Conservation (phyloP, 2,797 vertebrate genomes). For the Cyclopterus lumpus region DNA sequence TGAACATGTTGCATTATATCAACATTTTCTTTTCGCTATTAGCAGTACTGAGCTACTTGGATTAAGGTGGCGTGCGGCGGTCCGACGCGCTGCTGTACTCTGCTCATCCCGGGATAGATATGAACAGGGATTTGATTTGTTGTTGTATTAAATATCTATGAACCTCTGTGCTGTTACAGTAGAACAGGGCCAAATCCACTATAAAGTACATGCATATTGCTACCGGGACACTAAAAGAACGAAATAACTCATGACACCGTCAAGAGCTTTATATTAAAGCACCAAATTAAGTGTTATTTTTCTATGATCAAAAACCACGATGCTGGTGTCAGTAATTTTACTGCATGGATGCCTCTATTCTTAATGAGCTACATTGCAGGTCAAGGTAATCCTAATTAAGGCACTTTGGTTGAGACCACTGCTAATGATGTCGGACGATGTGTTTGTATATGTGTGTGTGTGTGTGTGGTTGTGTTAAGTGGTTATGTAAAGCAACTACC, state of each 20-base stretch:
- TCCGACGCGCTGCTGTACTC: background rate
- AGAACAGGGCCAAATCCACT: background rate
- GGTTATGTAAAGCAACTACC: conserved; percentile 59
- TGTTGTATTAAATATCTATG: background rate
- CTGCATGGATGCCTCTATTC: conserved; percentile 23
- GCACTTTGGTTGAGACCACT: conserved; percentile 65
- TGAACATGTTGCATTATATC: background rate
- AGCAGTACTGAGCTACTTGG: background rate
- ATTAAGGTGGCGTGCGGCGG: background rate
- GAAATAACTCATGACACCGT: conserved; percentile 25
- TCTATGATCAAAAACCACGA: conserved; percentile 33
- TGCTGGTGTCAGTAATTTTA: conserved; percentile 22
- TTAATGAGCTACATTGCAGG: conserved; percentile 71
- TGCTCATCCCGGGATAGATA: background rate
- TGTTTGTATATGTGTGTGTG: conserved; percentile 8
- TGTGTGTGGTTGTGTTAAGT: conserved; percentile 49
- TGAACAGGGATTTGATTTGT: background rate
- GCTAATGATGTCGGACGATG: conserved; percentile 62
- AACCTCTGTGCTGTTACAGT: background rate
- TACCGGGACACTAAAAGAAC: background rate
- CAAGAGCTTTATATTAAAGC: conserved; percentile 30
- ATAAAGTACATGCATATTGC: background rate
- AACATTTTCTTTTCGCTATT: background rate
- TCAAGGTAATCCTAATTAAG: conserved; percentile 77
- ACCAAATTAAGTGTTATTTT: conserved; percentile 40